Conservation (phyloP, 2,113 vertebrate species). For the Capreolus pygargus region DNA sequence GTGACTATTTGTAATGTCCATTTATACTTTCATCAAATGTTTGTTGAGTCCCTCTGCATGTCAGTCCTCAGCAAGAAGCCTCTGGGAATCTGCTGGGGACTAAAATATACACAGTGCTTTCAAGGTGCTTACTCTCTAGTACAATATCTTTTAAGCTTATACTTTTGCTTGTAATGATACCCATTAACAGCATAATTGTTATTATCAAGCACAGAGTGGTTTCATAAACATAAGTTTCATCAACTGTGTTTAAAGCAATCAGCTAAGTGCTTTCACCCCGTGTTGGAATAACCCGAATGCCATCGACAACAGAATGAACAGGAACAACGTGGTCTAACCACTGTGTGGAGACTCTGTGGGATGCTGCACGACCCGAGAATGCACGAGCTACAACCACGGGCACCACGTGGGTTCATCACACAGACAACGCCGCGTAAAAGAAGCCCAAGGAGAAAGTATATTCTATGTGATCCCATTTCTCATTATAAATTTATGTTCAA, state of each 20-base stretch:
- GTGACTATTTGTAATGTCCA: background rate
- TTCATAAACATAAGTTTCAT: background rate
- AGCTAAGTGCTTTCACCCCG: background rate
- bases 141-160: background rate
- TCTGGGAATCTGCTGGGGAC: background rate
- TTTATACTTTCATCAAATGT: background rate
- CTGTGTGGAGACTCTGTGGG: background rate
- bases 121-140: background rate
- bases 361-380: background rate
- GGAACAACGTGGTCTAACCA: background rate
- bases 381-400: rapidly evolving
- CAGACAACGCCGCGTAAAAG: background rate
- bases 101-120: background rate
- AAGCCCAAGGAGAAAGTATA: background rate
- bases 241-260: slow-evolving; percentile 17
- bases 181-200: background rate
- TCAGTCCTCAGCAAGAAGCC: background rate
- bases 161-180: background rate
- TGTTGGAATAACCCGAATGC: background rate
- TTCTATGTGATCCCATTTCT: background rate
- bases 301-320: background rate
- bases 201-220: background rate
- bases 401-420: background rate
- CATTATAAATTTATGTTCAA: background rate
- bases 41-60: background rate